A percentile compares a stretch with the other conserved stretches of the same genome.
Evolutionary conservation across 2,888 invertebrate genomes (phyloP).

Genomic region (Arrhopalites spinosus): DNA sequence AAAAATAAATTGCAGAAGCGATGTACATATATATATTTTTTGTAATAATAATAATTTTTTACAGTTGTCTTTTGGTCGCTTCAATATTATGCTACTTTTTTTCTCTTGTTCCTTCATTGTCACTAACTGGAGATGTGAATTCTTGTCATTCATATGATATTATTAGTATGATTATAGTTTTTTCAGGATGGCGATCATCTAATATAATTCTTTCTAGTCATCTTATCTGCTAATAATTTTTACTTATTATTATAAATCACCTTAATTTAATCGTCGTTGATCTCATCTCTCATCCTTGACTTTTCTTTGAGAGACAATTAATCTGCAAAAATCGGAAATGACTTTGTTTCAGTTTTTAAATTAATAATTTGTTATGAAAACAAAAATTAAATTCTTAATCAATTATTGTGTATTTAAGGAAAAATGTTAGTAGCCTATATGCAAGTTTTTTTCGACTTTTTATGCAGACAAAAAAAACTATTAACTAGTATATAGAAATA

Average conservation of each 20-base stretch:
- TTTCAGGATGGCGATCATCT: background rate
- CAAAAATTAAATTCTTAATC: background rate
- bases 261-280: background rate
- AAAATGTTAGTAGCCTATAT: background rate
- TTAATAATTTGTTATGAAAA: background rate
- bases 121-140: background rate
- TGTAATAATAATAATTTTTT: background rate
- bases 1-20: constrained; percentile 20
- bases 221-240: constrained; percentile 2
- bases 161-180: background rate
- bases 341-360: constrained; percentile 10
- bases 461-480: background rate
- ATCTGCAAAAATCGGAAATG: constrained; percentile 43
- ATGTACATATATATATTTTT: constrained; percentile 15
- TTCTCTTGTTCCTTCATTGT: background rate
- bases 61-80: background rate
- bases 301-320: constrained; percentile 24
- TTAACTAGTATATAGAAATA: no score
- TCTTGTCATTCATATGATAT: background rate
- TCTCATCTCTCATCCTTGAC: constrained; percentile 14
- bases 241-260: constrained; percentile 4
- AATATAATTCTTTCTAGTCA: background rate
- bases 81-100: background rate
- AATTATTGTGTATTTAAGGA: background rate
- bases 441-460: background rate